A percentile compares a stretch with the other conserved stretches of the same genome.
Evolutionary conservation across 2,113 vertebrate species (phyloP).

Genomic region (Scalopus aquaticus): DNA sequence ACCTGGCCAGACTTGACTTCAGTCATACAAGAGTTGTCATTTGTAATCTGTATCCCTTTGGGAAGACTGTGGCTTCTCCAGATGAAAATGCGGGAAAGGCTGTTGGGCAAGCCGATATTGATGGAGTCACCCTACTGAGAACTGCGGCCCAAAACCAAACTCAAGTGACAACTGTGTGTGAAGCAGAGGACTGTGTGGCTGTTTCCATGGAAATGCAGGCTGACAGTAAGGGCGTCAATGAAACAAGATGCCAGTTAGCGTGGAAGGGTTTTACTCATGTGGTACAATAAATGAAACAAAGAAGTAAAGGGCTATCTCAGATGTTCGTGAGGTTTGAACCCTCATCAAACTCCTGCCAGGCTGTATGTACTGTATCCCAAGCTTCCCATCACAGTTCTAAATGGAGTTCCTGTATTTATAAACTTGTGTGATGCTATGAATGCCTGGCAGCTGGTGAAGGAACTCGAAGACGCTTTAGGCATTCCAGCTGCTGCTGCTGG

Average conservation of each 20-base stretch:
- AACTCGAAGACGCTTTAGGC: conserved; percentile 89
- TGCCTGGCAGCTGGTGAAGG: conserved; percentile 96
- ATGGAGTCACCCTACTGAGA: conserved; percentile 95
- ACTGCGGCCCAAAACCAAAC: conserved; percentile 97
- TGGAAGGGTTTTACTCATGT: conserved; percentile 98
- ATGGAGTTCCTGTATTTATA: conserved; percentile 97
- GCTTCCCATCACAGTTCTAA: conserved; percentile 94
- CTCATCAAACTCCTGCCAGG: conserved; percentile 96
- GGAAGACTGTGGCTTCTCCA: conserved; percentile 92
- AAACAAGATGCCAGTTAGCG: conserved; percentile 92
- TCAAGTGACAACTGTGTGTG: conserved; percentile 94
- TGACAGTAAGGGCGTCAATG: conserved; percentile 87
- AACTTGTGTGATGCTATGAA: conserved; percentile 98
- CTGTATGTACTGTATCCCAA: conserved; percentile 90
- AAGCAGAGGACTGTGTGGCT: conserved; percentile 90
- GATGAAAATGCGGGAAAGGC: conserved; percentile 91
- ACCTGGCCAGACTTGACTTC: conserved; percentile 95
- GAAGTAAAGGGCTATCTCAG: conserved; percentile 91
- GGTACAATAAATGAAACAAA: conserved; percentile 94
- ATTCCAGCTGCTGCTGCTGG: conserved; percentile 93
- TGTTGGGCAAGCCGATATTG: conserved; percentile 98
- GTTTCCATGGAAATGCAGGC: conserved; percentile 91
- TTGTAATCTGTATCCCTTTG: conserved; percentile 98
- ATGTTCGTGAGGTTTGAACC: conserved; percentile 95
- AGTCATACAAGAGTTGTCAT: conserved; percentile 94